phyloP scores from a whole-genome alignment of 2,888 invertebrate species.

The Drosophila quinaria region DNA sequence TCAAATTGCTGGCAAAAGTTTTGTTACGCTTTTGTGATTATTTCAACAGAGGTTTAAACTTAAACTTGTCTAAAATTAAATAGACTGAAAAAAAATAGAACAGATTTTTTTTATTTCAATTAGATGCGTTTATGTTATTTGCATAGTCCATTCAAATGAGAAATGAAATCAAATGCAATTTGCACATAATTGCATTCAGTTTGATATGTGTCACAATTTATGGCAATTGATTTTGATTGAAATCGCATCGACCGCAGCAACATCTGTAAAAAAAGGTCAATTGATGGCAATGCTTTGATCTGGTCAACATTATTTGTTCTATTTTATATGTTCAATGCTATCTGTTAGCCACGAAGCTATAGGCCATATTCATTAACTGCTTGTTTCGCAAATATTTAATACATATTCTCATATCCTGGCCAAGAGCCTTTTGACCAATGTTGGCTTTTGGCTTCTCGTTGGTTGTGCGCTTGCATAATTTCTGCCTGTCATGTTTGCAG shows the following conservation, averaged over 20 bases:
- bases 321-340: background rate
- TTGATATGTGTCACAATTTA: constrained; percentile 60
- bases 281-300: constrained; percentile 19
- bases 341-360: constrained; percentile 27
- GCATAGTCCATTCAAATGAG: constrained; percentile 57
- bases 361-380: constrained; percentile 43
- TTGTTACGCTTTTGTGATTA: constrained; percentile 3
- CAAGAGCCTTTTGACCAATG: constrained; percentile 30
- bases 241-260: constrained; percentile 24
- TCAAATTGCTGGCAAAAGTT: constrained; percentile 20
- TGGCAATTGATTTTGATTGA: constrained; percentile 64
- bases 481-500: constrained; percentile 70
- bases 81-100: background rate
- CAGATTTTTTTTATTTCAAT: constrained; percentile 28
- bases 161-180: constrained; percentile 73
- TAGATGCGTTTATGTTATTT: constrained; percentile 52
- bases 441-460: constrained; percentile 27
- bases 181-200: constrained; percentile 68
- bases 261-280: constrained; percentile 25
- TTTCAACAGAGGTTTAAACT: background rate
- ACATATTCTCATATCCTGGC: constrained; percentile 30
- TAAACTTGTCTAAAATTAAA: background rate
- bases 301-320: background rate
- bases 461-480: constrained; percentile 66
- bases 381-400: constrained; percentile 45